Conservation (phyloP, 2,113 vertebrate species). For the Bothrops jararaca region DNA sequence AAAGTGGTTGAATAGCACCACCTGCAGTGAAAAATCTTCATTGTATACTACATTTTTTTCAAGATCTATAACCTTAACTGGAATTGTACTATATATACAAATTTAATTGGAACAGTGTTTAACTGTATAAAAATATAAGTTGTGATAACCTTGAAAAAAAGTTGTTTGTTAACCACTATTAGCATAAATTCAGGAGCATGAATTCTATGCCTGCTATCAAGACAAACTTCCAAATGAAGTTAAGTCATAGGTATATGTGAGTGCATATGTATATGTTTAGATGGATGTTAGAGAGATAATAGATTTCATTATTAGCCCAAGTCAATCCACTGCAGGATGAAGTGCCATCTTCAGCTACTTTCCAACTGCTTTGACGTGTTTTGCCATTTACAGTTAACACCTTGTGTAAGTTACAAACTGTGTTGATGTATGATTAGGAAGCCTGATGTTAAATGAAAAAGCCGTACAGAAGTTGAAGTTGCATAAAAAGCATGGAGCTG, state of each 20-base stretch:
- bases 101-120: not conserved
- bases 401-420: not conserved
- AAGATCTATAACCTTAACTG: not conserved
- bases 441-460: not conserved
- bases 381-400: not conserved
- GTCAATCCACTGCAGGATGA: not conserved
- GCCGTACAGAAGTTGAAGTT: not conserved
- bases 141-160: not conserved
- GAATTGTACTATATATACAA: too few species aligned
- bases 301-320: not conserved
- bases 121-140: not conserved
- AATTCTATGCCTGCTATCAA: not conserved
- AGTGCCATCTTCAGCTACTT: not conserved
- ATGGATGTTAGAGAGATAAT: not conserved
- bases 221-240: not conserved
- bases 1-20: constrained; percentile 58
- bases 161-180: not conserved
- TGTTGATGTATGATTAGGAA: not conserved
- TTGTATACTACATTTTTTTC: accelerated
- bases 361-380: not conserved
- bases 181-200: not conserved
- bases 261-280: not conserved
- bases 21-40: constrained; percentile 17
- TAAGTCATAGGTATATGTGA: not conserved
- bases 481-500: not conserved